Conservation (phyloP, 1,140 invertebrate species). For the Drosophila sp. region DNA sequence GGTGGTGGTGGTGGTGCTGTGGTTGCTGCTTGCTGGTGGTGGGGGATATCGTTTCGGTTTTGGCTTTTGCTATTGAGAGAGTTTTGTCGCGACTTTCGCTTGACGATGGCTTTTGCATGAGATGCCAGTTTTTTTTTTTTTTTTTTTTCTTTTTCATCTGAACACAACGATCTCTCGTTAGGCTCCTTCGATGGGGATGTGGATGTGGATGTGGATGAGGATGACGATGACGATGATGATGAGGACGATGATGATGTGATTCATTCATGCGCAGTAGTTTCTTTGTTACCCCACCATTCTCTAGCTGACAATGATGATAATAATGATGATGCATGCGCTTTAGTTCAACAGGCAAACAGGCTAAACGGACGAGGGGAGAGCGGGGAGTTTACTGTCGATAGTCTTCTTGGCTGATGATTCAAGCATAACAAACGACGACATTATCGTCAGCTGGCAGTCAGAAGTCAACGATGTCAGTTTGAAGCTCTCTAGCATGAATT, state of each 20-base stretch:
- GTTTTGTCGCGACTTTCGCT: conserved; percentile 81
- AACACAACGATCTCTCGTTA: conserved; percentile 48
- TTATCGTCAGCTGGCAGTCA: conserved; percentile 65
- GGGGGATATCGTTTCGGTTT: background rate
- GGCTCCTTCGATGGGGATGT: conserved; percentile 6
- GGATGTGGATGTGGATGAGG: background rate
- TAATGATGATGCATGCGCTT: conserved; percentile 67
- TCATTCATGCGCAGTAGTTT: conserved; percentile 78
- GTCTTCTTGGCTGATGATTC: conserved; percentile 57
- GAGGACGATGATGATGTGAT: conserved; percentile 42
- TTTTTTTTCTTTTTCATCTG: conserved; percentile 28
- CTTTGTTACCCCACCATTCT: conserved; percentile 69
- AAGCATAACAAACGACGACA: conserved; percentile 74
- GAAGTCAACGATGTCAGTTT: conserved; percentile 68
- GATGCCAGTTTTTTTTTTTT: conserved; percentile 34
- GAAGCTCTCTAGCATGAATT: conserved; percentile 24
- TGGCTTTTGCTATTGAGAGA: conserved; percentile 52
- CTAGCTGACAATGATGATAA: conserved; percentile 62
- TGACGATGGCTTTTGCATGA: conserved; percentile 57
- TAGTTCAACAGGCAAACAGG: conserved; percentile 36
- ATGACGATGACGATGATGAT: background rate
- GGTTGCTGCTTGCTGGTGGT: too few relatives aligned
- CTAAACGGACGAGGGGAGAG: background rate
- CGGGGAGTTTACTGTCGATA: conserved; percentile 63
- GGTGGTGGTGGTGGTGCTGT: background rate